These are phyloP conservation scores for Itoplectis maculator DNA, from an alignment of 2,888 invertebrate species.

Conservation along the genomic window DNA sequence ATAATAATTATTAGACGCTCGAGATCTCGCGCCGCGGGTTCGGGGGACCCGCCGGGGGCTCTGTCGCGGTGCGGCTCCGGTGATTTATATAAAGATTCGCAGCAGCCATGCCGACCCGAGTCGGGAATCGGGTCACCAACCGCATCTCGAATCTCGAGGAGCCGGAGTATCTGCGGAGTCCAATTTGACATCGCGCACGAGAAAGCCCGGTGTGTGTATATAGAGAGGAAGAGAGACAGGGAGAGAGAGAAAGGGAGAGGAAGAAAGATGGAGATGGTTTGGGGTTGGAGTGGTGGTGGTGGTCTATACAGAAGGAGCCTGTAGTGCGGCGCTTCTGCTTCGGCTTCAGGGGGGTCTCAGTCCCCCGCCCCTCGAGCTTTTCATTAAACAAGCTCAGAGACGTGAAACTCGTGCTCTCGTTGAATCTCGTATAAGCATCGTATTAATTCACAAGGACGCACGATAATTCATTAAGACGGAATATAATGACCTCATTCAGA, in stretches of 20 bases:
- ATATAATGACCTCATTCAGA: constrained; percentile 50
- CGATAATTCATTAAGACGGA: constrained; percentile 41
- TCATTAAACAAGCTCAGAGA: constrained; percentile 36
- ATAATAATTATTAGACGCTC: constrained; percentile 55
- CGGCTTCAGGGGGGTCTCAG: no score
- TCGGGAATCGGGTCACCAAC: constrained; percentile 49
- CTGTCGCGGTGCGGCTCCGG: no score
- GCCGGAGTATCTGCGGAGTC: constrained; percentile 11
- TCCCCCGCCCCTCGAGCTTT: constrained; percentile 30
- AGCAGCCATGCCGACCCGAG: no score
- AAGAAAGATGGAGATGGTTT: no score
- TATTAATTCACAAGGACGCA: constrained; percentile 49
- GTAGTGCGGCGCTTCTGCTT: constrained; percentile 10
- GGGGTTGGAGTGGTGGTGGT: no score
- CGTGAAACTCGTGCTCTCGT: constrained; percentile 19
- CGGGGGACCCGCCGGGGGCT: background rate
- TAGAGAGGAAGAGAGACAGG: background rate
- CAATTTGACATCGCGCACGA: constrained; percentile 32
- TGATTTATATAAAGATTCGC: constrained; percentile 50
- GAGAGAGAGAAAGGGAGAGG: background rate
- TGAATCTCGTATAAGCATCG: constrained; percentile 46
- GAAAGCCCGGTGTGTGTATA: constrained; percentile 6
- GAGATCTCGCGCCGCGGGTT: constrained; percentile 1
- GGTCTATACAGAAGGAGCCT: constrained; percentile 14
- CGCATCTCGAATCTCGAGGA: constrained; percentile 25